phyloP scores from a whole-genome alignment of 2,888 invertebrate genomes.

The Dysmachus trigonus region DNA sequence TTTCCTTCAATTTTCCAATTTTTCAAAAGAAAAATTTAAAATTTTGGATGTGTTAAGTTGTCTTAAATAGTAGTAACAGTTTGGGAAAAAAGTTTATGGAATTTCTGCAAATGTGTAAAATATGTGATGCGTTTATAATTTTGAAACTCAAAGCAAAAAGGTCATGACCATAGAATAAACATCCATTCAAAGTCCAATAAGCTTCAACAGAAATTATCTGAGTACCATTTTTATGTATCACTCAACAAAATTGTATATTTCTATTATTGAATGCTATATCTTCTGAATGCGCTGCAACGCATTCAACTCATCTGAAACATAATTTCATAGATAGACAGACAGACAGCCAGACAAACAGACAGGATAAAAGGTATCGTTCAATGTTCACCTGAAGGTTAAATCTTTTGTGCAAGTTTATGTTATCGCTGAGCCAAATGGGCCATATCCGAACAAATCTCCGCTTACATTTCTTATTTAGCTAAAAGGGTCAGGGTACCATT shows the following conservation, averaged over 20 bases:
- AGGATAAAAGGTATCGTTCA: neutral
- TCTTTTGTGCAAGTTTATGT: neutral
- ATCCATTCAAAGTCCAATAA: neutral
- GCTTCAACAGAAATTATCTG: neutral
- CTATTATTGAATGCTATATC: neutral
- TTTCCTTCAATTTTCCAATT: too few species aligned
- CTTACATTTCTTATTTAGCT: slow-evolving; percentile 2
- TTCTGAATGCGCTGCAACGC: neutral
- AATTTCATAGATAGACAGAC: neutral
- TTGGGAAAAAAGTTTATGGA: too few species aligned
- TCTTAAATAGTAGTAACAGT: too few species aligned
- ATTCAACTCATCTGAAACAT: neutral
- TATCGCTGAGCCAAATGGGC: neutral
- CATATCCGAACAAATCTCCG: neutral
- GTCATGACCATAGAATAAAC: too few species aligned
- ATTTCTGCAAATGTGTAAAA: too few species aligned
- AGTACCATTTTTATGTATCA: neutral
- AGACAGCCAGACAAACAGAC: neutral
- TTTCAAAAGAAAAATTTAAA: too few species aligned
- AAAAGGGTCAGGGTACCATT: neutral
- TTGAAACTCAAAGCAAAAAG: too few species aligned
- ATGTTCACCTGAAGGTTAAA: neutral
- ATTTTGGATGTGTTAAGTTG: too few species aligned
- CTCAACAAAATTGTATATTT: neutral
- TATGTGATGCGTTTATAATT: too few species aligned